phyloP scores from a whole-genome alignment of 2,113 vertebrate species.

The Elephantulus edwardii region DNA sequence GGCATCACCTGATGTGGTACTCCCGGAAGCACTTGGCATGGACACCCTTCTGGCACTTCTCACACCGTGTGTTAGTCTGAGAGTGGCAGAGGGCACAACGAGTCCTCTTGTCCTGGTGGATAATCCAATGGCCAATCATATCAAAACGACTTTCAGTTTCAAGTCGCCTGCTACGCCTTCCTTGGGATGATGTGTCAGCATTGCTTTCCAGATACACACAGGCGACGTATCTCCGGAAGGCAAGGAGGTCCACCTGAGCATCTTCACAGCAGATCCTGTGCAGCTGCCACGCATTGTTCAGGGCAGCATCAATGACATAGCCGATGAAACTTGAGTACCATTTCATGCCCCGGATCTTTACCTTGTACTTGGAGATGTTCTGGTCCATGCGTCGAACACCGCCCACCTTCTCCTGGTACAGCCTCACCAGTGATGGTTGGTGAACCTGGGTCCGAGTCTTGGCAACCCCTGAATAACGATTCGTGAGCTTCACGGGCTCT shows the following conservation, averaged over 20 bases:
- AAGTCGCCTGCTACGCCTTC: not conserved
- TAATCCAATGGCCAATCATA: conserved; percentile 68
- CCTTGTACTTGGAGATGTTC: conserved; percentile 65
- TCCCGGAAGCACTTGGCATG: conserved; percentile 70
- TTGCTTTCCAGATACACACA: conserved; percentile 69
- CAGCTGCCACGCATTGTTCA: conserved; percentile 67
- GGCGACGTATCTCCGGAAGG: conserved; percentile 53
- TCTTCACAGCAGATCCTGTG: conserved; percentile 40
- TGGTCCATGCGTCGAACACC: conserved; percentile 56
- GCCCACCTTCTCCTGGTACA: conserved; percentile 63
- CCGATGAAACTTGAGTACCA: conserved; percentile 59
- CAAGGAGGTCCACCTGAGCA: conserved; percentile 51
- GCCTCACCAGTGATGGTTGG: conserved; percentile 45
- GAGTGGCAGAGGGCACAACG: conserved; percentile 68
- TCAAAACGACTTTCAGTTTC: conserved; percentile 67
- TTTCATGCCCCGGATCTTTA: conserved; percentile 62
- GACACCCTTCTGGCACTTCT: conserved; percentile 70
- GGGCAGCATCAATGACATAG: conserved; percentile 38
- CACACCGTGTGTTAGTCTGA: conserved; percentile 61
- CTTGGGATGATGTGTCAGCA: not conserved
- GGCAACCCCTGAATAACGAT: not conserved
- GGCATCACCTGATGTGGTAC: conserved; percentile 52
- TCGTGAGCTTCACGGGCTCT: not conserved
- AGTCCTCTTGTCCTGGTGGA: conserved; percentile 67
- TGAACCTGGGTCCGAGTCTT: not conserved